Evolutionary conservation across 2,888 invertebrate genomes (phyloP).

Genomic region (Anagyrus pseudococci): DNA sequence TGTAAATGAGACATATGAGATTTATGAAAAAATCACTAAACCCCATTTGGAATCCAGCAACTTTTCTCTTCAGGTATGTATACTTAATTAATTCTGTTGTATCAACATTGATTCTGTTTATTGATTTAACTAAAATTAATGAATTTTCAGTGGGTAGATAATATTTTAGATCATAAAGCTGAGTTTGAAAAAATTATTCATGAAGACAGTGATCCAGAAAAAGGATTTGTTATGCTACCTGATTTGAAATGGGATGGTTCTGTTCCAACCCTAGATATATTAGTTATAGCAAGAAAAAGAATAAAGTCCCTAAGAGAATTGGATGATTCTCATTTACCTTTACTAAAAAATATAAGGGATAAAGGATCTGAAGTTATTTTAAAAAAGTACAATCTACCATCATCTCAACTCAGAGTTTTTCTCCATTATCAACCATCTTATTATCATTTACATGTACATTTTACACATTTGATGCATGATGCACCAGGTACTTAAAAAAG

Average conservation of each 20-base stretch:
- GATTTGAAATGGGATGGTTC: conserved; percentile 97
- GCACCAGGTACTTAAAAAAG: conserved; percentile 67
- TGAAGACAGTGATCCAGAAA: conserved; percentile 78
- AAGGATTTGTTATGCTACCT: conserved; percentile 87
- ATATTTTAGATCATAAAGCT: conserved; percentile 89
- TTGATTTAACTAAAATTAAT: too few relatives aligned
- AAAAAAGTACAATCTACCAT: conserved; percentile 75
- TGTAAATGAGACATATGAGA: conserved; percentile 82
- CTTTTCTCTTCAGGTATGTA: conserved; percentile 78
- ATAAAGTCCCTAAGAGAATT: conserved; percentile 89
- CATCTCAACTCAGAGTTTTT: conserved; percentile 80
- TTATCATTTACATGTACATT: conserved; percentile 95
- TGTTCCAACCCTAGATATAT: conserved; percentile 80
- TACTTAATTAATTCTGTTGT: too few relatives aligned
- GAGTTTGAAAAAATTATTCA: conserved; percentile 88
- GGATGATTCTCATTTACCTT: conserved; percentile 75
- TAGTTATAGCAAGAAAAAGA: conserved; percentile 79
- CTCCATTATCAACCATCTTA: conserved; percentile 97
- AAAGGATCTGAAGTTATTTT: conserved; percentile 77
- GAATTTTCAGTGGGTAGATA: conserved; percentile 90
- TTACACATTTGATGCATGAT: conserved; percentile 80
- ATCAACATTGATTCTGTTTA: too few relatives aligned
- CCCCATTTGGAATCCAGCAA: conserved; percentile 77
- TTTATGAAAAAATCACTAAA: conserved; percentile 80
- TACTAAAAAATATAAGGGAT: conserved; percentile 81